These are phyloP conservation scores for Acleris sparsana DNA, from an alignment of 2,888 invertebrate species.

Conservation along the genomic window DNA sequence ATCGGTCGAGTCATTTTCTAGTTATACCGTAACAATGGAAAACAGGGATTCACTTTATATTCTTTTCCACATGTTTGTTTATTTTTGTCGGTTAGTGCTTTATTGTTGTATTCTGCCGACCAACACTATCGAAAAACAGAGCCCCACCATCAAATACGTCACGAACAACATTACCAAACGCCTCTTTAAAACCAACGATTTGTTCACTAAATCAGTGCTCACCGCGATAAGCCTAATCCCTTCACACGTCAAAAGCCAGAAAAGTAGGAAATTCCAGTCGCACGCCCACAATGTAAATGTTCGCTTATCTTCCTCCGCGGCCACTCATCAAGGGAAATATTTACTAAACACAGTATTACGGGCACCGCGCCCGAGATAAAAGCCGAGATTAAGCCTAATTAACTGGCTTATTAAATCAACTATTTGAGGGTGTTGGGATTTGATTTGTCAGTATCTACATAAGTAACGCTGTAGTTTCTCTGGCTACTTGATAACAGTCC, in stretches of 20 bases:
- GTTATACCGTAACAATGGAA: too few relatives aligned
- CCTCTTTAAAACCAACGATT: slow-evolving; percentile 12
- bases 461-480: neutral
- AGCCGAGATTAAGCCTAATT: slow-evolving; percentile 71
- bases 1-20: too few relatives aligned
- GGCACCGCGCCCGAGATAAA: slow-evolving; percentile 63
- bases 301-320: slow-evolving; percentile 57
- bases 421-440: slow-evolving; percentile 41
- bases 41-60: too few relatives aligned
- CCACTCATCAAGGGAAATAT: slow-evolving; percentile 73
- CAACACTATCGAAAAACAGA: neutral
- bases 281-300: slow-evolving; percentile 58
- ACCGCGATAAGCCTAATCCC: slow-evolving; percentile 52
- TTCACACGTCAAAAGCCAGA: slow-evolving; percentile 47
- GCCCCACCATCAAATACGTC: neutral
- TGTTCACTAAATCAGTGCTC: slow-evolving; percentile 24
- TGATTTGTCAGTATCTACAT: slow-evolving; percentile 23
- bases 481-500: slow-evolving; percentile 1
- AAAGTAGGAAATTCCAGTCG: slow-evolving; percentile 46
- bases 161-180: neutral
- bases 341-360: slow-evolving; percentile 72
- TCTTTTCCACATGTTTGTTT: too few relatives aligned
- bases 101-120: too few relatives aligned
- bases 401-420: slow-evolving; percentile 61
- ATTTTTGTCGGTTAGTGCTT: too few relatives aligned